Evolutionary conservation across 2,888 invertebrate genomes (phyloP).

Genomic region (Dolichomitus sp.): DNA sequence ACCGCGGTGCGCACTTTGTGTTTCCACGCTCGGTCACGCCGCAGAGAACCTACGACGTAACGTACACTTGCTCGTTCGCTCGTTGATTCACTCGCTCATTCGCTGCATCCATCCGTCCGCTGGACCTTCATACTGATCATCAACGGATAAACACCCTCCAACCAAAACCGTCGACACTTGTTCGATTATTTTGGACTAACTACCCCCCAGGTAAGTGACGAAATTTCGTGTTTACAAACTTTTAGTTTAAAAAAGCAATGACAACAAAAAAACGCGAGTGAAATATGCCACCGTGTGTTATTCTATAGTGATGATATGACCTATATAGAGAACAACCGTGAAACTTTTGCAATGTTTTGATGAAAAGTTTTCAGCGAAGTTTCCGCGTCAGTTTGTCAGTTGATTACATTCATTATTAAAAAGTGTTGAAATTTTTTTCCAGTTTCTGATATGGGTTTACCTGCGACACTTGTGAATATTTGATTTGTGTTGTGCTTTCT

Average conservation of each 20-base stretch:
- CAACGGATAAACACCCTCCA: slow-evolving; percentile 34
- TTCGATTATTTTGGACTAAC: slow-evolving; percentile 64
- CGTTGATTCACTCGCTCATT: slow-evolving; percentile 33
- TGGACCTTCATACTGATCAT: slow-evolving; percentile 21
- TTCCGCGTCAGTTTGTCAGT: slow-evolving; percentile 11
- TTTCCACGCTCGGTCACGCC: slow-evolving; percentile 79
- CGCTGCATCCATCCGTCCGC: slow-evolving; percentile 15
- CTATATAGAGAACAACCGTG: neutral
- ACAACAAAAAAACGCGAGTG: slow-evolving; percentile 3
- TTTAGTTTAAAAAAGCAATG: neutral
- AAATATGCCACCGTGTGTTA: neutral
- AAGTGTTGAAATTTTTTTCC: slow-evolving; percentile 1
- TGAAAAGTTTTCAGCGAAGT: slow-evolving; percentile 35
- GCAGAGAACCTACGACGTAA: slow-evolving; percentile 65
- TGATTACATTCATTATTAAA: slow-evolving; percentile 47
- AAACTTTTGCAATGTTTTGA: slow-evolving; percentile 38
- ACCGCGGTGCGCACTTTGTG: slow-evolving; percentile 82
- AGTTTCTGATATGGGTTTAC: neutral
- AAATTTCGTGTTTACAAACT: slow-evolving; percentile 20
- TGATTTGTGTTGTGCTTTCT: slow-evolving; percentile 3
- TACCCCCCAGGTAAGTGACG: slow-evolving; percentile 52
- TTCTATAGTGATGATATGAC: neutral
- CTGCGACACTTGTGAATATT: neutral
- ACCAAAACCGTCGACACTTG: slow-evolving; percentile 25
- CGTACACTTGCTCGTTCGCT: slow-evolving; percentile 43